Evolutionary conservation across 2,888 invertebrate species (phyloP).

Genomic region (Phaedon cochleariae): DNA sequence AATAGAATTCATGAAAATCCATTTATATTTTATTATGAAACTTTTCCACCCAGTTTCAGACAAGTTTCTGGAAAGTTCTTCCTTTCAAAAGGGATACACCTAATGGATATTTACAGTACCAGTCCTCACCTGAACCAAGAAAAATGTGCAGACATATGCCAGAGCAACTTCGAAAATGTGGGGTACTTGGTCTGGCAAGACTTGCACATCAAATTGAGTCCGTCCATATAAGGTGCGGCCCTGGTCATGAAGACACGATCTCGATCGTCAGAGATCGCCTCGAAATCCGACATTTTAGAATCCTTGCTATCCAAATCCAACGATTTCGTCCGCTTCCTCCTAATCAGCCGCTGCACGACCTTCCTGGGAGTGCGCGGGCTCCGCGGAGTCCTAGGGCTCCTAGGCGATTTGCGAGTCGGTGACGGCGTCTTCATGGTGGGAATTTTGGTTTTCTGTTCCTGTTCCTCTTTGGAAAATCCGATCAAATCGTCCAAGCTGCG

Average conservation of each 20-base stretch:
- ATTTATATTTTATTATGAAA: no score
- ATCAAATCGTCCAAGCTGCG: constrained; percentile 30
- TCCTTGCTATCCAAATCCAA: constrained; percentile 20
- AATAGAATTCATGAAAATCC: no score
- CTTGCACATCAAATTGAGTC: constrained; percentile 63
- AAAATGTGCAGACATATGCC: constrained; percentile 73
- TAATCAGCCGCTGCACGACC: neutral
- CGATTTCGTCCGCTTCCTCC: constrained; percentile 29
- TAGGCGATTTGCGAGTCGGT: neutral
- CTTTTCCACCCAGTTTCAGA: no score
- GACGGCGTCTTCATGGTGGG: neutral
- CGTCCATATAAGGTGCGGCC: constrained; percentile 59
- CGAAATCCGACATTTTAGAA: constrained; percentile 13
- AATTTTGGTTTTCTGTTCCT: neutral
- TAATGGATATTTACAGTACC: no score
- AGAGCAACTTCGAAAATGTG: constrained; percentile 65
- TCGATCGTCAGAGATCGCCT: constrained; percentile 20
- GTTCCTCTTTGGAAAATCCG: constrained; percentile 24
- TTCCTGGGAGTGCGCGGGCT: constrained; percentile 12
- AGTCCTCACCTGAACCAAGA: constrained; percentile 68
- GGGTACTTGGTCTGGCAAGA: constrained; percentile 65
- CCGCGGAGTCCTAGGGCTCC: neutral
- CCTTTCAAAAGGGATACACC: no score
- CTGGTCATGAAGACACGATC: constrained; percentile 30
- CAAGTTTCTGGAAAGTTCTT: no score